Evolutionary conservation across 2,797 vertebrate species (phyloP).

Genomic region (Heteromormyrus szaboi): DNA sequence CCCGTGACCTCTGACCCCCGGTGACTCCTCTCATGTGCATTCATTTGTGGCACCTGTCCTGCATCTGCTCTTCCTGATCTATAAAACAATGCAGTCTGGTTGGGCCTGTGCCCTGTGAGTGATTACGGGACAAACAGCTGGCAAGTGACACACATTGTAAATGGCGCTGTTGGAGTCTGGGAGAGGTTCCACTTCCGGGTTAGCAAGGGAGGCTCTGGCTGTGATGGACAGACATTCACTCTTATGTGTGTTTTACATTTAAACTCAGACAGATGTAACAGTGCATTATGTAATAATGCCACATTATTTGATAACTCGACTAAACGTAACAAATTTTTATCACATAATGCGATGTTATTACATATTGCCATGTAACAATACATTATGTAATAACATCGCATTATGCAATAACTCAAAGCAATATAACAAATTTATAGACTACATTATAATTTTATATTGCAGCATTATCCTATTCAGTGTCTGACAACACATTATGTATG

Average conservation of each 20-base stretch:
- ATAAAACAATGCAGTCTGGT: not conserved
- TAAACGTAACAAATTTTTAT: not conserved
- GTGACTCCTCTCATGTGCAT: not conserved
- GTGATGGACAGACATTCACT: not conserved
- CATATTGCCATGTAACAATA: not conserved
- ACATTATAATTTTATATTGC: not conserved
- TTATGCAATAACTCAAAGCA: not conserved
- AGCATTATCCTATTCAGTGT: not conserved
- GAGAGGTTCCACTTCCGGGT: not conserved
- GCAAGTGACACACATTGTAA: not conserved
- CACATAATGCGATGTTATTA: not conserved
- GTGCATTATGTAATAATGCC: not conserved
- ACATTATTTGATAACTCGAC: not conserved
- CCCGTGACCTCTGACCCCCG: not conserved
- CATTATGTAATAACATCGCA: not conserved
- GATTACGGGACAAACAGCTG: not conserved
- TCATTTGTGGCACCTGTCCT: slow-evolving; percentile 2
- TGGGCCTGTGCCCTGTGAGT: not conserved
- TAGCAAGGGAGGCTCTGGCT: not conserved
- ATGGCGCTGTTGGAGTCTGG: not conserved
- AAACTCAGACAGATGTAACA: not conserved
- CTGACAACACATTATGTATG: not conserved
- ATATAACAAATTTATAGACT: not conserved
- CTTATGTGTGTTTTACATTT: not conserved
- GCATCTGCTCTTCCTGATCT: not conserved